phyloP scores from a whole-genome alignment of 2,888 invertebrate species.

The Cheilosia scutellata region DNA sequence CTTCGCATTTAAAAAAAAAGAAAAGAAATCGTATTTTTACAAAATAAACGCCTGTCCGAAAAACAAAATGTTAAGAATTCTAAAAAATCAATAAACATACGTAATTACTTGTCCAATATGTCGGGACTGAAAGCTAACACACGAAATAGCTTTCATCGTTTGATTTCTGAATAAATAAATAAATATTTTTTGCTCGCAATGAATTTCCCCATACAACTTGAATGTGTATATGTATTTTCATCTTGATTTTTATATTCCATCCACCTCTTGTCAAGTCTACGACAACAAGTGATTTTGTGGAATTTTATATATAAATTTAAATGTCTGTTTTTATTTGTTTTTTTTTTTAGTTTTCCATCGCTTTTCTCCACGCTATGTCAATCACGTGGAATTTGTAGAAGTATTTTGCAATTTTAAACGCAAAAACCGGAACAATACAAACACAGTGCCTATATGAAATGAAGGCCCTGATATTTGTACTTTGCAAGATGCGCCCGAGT shows the following conservation, averaged over 20 bases:
- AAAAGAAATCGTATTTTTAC: neutral
- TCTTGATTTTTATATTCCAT: neutral
- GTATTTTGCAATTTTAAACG: conserved; percentile 41
- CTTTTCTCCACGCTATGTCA: conserved; percentile 38
- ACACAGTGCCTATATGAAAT: neutral
- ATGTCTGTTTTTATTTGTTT: neutral
- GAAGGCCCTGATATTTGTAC: conserved; percentile 8
- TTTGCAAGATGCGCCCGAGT: conserved; percentile 19
- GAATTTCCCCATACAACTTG: neutral
- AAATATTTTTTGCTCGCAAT: conserved; percentile 13
- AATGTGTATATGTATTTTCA: neutral
- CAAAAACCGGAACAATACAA: neutral
- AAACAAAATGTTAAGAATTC: neutral
- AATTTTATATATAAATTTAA: conserved; percentile 24
- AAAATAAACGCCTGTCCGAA: neutral
- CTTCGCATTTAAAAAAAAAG: too few species aligned
- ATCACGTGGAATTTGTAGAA: conserved; percentile 40
- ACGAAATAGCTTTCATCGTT: conserved; percentile 13
- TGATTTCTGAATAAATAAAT: conserved; percentile 31
- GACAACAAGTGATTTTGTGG: conserved; percentile 11
- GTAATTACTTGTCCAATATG: conserved; percentile 19
- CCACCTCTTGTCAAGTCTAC: neutral
- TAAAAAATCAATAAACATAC: conserved; percentile 10
- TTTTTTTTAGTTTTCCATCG: neutral
- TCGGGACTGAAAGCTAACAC: conserved; percentile 8